Evolutionary conservation across 2,797 vertebrate genomes (phyloP).

Genomic region (Poeciliopsis infans): DNA sequence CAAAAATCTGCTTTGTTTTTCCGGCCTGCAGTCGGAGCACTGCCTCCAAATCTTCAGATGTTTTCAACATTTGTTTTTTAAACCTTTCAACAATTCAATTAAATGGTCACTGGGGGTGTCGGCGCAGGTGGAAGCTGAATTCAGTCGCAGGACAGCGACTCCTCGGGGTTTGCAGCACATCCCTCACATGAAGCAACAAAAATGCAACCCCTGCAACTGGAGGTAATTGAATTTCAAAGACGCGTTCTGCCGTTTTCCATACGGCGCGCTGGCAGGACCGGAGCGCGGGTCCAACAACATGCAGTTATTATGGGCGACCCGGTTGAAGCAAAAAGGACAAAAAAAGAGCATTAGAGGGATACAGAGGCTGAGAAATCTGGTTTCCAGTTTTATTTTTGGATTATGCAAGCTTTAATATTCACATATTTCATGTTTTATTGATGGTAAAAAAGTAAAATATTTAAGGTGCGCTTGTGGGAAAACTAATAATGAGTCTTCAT

Average conservation of each 20-base stretch:
- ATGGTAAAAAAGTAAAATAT: not conserved
- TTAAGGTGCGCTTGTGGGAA: not conserved
- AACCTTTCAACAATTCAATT: not conserved
- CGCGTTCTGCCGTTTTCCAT: constrained; percentile 59
- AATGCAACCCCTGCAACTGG: constrained; percentile 52
- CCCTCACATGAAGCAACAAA: constrained; percentile 57
- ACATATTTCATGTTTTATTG: not conserved
- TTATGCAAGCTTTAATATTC: constrained; percentile 14
- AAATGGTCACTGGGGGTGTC: not conserved
- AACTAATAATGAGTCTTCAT: constrained; percentile 27
- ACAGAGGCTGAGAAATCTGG: not conserved
- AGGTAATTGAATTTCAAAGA: constrained; percentile 71
- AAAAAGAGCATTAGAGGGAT: constrained; percentile 12
- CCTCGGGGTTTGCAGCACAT: constrained; percentile 58
- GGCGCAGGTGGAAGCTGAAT: constrained; percentile 28
- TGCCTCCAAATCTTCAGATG: not conserved
- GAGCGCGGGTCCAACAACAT: constrained; percentile 49
- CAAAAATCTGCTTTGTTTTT: too few relatives aligned
- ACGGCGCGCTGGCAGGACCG: constrained; percentile 35
- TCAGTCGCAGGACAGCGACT: constrained; percentile 52
- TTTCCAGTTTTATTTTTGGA: constrained; percentile 21
- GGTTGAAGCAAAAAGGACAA: constrained; percentile 5
- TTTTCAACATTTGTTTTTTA: not conserved
- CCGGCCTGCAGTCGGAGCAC: not conserved
- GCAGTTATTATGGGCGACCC: constrained; percentile 28